Conservation (phyloP, 2,113 vertebrate species). For the Scophthalmus maximus region DNA sequence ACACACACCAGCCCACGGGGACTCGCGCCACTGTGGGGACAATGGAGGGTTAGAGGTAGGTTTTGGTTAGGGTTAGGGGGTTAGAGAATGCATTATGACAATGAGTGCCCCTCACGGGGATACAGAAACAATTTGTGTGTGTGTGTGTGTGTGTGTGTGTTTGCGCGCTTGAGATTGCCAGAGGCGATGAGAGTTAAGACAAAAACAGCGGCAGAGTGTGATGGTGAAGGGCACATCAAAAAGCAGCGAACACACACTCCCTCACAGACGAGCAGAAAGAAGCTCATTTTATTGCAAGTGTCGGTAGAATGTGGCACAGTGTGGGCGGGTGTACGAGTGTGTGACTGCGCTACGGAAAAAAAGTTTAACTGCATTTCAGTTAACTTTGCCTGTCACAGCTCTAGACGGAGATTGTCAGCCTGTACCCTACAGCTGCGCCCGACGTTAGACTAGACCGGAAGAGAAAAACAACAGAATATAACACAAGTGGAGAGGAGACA, state of each 20-base stretch:
- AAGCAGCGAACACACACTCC: conserved; percentile 33
- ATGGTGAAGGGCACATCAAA: conserved; percentile 46
- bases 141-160: conserved; percentile 14
- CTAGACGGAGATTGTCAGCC: conserved; percentile 25
- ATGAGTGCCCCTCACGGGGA: not conserved
- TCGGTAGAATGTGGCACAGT: conserved; percentile 12
- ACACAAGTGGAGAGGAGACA: not conserved
- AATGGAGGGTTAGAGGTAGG: not conserved
- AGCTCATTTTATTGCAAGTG: conserved; percentile 29
- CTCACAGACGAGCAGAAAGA: conserved; percentile 27
- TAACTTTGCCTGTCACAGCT: conserved; percentile 37
- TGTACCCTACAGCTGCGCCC: conserved; percentile 22
- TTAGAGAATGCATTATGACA: not conserved
- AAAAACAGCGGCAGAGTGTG: conserved; percentile 8
- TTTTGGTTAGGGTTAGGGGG: not conserved
- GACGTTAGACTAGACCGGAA: conserved; percentile 1
- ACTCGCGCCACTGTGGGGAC: not conserved
- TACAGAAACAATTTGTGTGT: not conserved
- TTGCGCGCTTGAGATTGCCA: conserved; percentile 27
- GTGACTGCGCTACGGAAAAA: not conserved
- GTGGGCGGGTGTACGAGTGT: conserved; percentile 13
- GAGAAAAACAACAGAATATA: conserved; percentile 3
- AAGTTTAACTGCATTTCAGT: conserved; percentile 55
- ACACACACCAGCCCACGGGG: not conserved
- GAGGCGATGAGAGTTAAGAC: conserved; percentile 12